Percentiles rank a stretch among this genome's conserved stretches.
Conservation (phyloP, 1,140 invertebrate genomes). For the Drosophila mayri region DNA sequence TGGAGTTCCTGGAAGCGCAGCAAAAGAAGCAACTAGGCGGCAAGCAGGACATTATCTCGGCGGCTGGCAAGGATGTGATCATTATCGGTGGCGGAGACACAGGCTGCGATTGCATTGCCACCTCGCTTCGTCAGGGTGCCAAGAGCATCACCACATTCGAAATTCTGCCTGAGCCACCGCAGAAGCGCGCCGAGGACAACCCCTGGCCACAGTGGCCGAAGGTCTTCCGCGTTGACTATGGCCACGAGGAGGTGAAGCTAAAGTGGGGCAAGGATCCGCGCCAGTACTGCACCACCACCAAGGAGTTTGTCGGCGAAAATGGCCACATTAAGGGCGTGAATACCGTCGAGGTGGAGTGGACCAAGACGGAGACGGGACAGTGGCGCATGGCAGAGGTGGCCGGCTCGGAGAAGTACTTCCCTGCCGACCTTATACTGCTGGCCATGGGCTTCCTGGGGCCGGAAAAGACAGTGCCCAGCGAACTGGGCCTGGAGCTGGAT, state of each 20-base stretch:
- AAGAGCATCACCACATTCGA: conserved; percentile 98
- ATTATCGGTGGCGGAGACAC: conserved; percentile 99
- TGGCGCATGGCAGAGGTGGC: conserved; percentile 97
- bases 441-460: conserved; percentile 99
- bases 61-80: conserved; percentile 97
- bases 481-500: conserved; percentile 94
- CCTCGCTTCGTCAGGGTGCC: conserved; percentile 98
- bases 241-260: conserved; percentile 97
- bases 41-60: conserved; percentile 87
- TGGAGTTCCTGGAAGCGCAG: conserved; percentile 98
- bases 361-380: conserved; percentile 94
- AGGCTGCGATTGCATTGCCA: conserved; percentile 99
- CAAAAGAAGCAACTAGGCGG: conserved; percentile 97
- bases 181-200: conserved; percentile 92
- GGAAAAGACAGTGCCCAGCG: conserved; percentile 94
- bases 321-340: conserved; percentile 95
- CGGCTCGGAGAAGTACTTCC: conserved; percentile 92
- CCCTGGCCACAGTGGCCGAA: conserved; percentile 99
- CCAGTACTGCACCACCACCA: conserved; percentile 96
- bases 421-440: conserved; percentile 96
- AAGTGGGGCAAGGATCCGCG: conserved; percentile 97
- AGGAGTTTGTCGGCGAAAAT: conserved; percentile 96
- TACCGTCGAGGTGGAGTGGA: conserved; percentile 97
- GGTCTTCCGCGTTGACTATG: conserved; percentile 99
- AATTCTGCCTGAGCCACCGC: conserved; percentile 96